Percentiles rank a stretch among this genome's conserved stretches.
These are phyloP conservation scores for Zosterops borbonicus DNA, from an alignment of 2,113 vertebrate species.

Conservation along the genomic window DNA sequence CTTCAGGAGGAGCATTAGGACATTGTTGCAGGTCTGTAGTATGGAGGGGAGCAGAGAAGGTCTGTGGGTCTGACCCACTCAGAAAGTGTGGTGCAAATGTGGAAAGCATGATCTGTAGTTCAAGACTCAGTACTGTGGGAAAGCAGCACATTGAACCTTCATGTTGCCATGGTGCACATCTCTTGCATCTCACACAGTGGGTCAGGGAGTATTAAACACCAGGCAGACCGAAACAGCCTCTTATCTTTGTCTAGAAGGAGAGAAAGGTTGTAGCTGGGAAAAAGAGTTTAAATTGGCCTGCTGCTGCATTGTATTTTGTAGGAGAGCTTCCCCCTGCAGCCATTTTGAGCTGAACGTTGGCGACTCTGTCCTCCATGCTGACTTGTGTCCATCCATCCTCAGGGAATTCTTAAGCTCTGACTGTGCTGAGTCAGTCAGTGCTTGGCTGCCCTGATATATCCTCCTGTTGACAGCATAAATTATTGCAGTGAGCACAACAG, in stretches of 20 bases:
- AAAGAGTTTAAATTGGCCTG: neutral
- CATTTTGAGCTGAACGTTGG: accelerated
- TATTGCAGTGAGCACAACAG: constrained; percentile 1
- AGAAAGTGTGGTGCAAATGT: neutral
- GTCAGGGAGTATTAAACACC: neutral
- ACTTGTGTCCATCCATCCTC: neutral
- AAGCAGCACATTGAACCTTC: neutral
- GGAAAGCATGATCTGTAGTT: neutral
- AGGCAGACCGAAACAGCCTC: neutral
- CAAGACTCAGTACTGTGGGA: neutral
- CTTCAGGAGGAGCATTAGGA: neutral
- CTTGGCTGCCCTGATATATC: neutral
- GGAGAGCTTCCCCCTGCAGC: neutral
- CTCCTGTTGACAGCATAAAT: neutral
- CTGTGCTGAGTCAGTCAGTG: neutral
- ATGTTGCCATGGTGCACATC: neutral
- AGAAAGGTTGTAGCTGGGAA: neutral
- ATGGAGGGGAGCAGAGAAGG: neutral
- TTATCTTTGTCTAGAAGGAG: neutral
- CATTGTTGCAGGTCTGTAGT: neutral
- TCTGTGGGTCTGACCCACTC: neutral
- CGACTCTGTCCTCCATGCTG: neutral
- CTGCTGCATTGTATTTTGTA: neutral
- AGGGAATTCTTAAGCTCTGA: neutral
- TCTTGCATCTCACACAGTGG: neutral